Evolutionary conservation across 2,797 vertebrate species (phyloP), one percentile per base, ranked within the genome.

Genomic region (Rhinoraja longicauda): DNA sequence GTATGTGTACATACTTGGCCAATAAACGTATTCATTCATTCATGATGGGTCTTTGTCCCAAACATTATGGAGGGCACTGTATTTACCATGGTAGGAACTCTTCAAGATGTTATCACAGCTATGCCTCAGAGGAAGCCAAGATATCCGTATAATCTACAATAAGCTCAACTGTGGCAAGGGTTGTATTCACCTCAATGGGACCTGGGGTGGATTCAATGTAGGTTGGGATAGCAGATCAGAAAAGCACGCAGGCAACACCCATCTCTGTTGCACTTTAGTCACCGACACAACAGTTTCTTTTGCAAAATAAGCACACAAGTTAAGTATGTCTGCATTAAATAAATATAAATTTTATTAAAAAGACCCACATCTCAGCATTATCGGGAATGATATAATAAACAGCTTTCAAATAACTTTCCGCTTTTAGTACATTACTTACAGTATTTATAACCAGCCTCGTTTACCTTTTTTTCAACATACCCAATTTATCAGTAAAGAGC

Each of bases 331-430:
- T 97, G 96, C 97, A 98, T 99, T 98, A 99, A 99, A 99, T 99
- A 99, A 99, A 99, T 99, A 99, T 98, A 99, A 97, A 98, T 99
- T 99, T 99, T 99, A 99, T 99, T 99, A 97, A 98, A 98, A 98
- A 98, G 98, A 99, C 98, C 98, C 98, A 99, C 97, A 99, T 98
- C 96, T 98, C 97, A 97, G 98, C 97, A 95, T 99, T 98, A 98
- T 98, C 97, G 98, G 99, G 98, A 99, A 99, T 99, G 99, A 98
- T 99, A 99, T 98, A 98, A 99, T 99, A 98, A 98, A 99, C 98
- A 99, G 97, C 98, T 99, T 99, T 99, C 97, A 98, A 98, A 99
- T 99, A 98, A 98, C 98, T 92, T 92, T 92, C 98, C 98, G 98
- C 97, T 98, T 98, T 97, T 97, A 97, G 97, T 98, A 99, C 98